Conservation (phyloP, 1,140 invertebrate genomes). For the Drosophila sp. region DNA sequence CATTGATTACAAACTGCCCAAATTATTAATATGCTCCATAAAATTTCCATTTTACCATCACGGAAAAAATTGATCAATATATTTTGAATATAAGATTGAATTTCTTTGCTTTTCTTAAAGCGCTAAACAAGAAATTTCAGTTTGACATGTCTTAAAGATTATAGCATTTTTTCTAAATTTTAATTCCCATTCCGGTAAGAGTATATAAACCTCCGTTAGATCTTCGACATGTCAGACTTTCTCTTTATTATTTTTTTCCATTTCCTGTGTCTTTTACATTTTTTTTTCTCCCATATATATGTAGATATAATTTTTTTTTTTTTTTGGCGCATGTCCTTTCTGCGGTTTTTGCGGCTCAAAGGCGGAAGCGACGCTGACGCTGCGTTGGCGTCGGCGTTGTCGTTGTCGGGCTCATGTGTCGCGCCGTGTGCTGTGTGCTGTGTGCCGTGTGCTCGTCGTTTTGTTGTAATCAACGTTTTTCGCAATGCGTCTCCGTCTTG, state of each 20-base stretch:
- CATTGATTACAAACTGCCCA: too few species aligned
- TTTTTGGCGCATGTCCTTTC: conserved; percentile 76
- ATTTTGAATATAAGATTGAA: too few species aligned
- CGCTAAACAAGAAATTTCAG: too few species aligned
- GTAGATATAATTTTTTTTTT: conserved; percentile 21
- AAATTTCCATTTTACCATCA: too few species aligned
- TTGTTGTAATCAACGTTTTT: conserved; percentile 74
- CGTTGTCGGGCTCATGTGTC: conserved; percentile 64
- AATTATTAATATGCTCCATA: too few species aligned
- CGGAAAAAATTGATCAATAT: too few species aligned
- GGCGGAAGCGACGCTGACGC: conserved; percentile 57
- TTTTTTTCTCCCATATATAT: background rate
- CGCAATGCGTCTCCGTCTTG: conserved; percentile 57
- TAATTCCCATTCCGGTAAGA: background rate
- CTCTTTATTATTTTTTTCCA: conserved; percentile 41
- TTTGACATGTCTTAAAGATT: too few species aligned
- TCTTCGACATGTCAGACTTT: background rate
- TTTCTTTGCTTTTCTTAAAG: too few species aligned
- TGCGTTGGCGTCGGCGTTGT: background rate
- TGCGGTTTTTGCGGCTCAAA: conserved; percentile 62
- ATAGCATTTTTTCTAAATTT: background rate
- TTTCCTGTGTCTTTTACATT: conserved; percentile 37
- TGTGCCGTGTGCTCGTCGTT: conserved; percentile 44
- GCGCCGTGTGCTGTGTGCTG: conserved; percentile 54
- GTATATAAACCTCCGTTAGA: conserved; percentile 19